These are phyloP conservation scores for Neolamprologus ventralis DNA, from an alignment of 2,113 vertebrate species.

Conservation along the genomic window DNA sequence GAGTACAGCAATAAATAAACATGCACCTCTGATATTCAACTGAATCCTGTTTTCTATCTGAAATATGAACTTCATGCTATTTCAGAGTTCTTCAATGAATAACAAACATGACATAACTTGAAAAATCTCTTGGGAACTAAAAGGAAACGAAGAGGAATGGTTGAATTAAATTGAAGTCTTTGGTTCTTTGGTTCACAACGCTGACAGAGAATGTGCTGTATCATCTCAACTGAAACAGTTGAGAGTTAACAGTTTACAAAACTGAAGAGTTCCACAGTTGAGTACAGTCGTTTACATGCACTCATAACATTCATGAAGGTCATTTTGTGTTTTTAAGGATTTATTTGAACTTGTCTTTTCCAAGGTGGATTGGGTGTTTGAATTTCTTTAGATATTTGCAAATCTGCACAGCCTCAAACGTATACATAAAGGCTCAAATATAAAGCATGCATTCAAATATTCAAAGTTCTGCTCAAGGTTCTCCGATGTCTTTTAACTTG, in stretches of 20 bases:
- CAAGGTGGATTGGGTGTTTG: neutral
- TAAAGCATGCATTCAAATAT: neutral
- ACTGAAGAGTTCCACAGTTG: neutral
- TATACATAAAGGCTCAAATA: neutral
- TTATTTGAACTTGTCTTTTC: neutral
- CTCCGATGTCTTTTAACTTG: neutral
- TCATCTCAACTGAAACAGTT: neutral
- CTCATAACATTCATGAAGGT: neutral
- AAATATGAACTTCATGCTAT: constrained; percentile 31
- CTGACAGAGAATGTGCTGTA: neutral
- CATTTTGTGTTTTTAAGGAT: neutral
- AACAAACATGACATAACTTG: neutral
- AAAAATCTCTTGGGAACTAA: neutral
- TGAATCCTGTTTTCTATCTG: constrained; percentile 5
- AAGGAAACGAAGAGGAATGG: neutral
- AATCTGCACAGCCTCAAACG: neutral
- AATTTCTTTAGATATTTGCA: neutral
- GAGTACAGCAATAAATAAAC: constrained; percentile 44
- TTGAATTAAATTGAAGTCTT: constrained; percentile 29
- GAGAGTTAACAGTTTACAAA: neutral
- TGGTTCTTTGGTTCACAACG: constrained; percentile 40
- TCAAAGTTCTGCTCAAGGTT: neutral
- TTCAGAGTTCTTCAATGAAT: neutral
- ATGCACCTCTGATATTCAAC: constrained; percentile 41
- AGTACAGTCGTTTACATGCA: neutral